Percentiles rank a stretch among this genome's conserved stretches.
Conservation (phyloP, 2,797 vertebrate species). For the Phrynocephalus forsythii region DNA sequence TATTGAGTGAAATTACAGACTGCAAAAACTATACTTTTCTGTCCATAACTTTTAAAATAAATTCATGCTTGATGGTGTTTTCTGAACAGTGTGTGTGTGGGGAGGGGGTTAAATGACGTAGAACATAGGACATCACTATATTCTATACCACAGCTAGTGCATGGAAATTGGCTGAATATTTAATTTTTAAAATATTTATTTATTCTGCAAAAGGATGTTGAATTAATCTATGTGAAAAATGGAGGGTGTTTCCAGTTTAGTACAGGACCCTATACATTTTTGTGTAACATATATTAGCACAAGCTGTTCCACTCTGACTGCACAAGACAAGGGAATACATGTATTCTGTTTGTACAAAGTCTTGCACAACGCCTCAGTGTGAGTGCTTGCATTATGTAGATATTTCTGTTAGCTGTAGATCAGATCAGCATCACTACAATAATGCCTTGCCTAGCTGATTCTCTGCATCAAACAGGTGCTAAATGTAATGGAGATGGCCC, state of each 20-base stretch:
- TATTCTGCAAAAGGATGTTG: too few relatives aligned
- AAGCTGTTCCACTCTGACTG: neutral
- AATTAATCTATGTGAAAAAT: neutral
- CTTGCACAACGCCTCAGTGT: neutral
- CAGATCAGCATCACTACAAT: neutral
- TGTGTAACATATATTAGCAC: neutral
- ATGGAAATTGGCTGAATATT: neutral
- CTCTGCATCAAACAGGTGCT: neutral
- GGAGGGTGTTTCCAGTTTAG: neutral
- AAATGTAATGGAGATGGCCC: neutral
- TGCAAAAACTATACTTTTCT: neutral
- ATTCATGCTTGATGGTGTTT: neutral
- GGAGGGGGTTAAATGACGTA: neutral
- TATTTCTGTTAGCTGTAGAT: neutral
- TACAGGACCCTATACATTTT: neutral
- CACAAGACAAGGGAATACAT: neutral
- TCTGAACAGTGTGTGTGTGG: neutral
- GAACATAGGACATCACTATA: neutral
- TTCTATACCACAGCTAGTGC: neutral
- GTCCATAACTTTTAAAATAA: too few relatives aligned
- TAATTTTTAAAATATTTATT: too few relatives aligned
- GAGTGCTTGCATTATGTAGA: neutral
- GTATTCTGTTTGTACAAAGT: neutral
- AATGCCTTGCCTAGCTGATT: neutral
- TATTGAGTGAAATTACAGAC: too few relatives aligned